Evolutionary conservation across 2,888 invertebrate genomes (phyloP).

Genomic region (Bedellia somnulentella): DNA sequence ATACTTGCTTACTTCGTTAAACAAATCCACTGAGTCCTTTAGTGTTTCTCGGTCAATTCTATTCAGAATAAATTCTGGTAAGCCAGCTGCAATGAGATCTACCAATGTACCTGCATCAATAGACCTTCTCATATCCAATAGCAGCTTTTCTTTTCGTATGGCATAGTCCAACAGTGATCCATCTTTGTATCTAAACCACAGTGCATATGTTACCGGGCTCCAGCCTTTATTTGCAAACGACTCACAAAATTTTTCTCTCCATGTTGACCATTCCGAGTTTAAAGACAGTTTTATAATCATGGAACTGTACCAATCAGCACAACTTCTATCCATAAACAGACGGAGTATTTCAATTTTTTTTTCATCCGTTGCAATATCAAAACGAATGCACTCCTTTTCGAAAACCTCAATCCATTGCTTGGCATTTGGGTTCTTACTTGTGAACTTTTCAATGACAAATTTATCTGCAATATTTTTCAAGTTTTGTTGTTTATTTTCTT

Average conservation of each 20-base stretch:
- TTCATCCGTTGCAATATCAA: conserved; percentile 4
- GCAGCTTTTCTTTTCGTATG: neutral
- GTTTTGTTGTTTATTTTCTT: too few relatives aligned
- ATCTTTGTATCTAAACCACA: neutral
- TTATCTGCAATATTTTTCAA: too few relatives aligned
- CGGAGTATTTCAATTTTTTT: conserved; percentile 6
- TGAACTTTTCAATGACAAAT: conserved; percentile 8
- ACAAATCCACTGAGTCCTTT: neutral
- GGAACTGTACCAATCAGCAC: conserved; percentile 1
- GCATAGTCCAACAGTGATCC: conserved; percentile 1
- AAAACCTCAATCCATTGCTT: conserved; percentile 7
- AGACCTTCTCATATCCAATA: neutral
- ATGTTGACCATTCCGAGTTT: neutral
- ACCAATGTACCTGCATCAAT: neutral
- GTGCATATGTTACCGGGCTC: neutral
- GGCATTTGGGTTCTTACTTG: conserved; percentile 4
- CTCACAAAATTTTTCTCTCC: neutral
- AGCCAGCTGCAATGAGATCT: neutral
- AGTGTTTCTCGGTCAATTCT: neutral
- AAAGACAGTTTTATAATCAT: neutral
- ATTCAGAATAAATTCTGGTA: neutral
- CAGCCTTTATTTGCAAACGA: conserved; percentile 1
- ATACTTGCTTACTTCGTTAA: neutral
- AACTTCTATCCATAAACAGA: conserved; percentile 4
- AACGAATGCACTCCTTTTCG: conserved; percentile 5